Evolutionary conservation across 2,888 invertebrate genomes (phyloP).

Genomic region (Liposcelis brunnea): DNA sequence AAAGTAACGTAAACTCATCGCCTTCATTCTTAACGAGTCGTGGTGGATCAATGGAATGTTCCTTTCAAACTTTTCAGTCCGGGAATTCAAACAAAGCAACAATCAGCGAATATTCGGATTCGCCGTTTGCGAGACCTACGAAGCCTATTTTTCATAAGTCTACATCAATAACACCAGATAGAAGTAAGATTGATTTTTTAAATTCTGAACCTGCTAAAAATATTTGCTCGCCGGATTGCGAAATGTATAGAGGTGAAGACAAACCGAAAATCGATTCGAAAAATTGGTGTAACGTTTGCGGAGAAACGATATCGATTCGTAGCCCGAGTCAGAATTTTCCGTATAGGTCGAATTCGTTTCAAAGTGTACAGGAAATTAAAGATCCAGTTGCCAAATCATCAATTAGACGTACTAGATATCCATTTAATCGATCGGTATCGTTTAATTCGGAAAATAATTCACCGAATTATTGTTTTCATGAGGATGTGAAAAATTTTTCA

Average conservation of each 20-base stretch:
- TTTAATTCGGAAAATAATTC: slow-evolving; percentile 3
- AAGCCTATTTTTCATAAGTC: neutral
- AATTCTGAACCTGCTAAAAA: no score
- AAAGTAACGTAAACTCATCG: neutral
- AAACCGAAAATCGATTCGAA: neutral
- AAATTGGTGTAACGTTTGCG: slow-evolving; percentile 1
- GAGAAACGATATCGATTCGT: neutral
- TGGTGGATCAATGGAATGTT: neutral
- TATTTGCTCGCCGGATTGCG: no score
- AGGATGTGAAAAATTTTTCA: neutral
- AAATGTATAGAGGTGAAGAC: neutral
- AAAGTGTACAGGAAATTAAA: no score
- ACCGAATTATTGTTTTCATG: neutral
- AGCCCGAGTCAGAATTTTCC: no score
- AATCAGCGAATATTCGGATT: neutral
- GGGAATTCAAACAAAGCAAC: slow-evolving; percentile 1
- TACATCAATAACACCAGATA: neutral
- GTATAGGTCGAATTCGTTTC: no score
- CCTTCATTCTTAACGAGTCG: slow-evolving; percentile 4
- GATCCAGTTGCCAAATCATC: neutral
- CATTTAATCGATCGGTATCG: neutral
- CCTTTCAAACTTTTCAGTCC: slow-evolving; percentile 3
- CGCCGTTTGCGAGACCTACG: neutral
- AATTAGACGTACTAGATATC: no score
- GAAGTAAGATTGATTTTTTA: neutral